A percentile compares a stretch with the other conserved stretches of the same genome.
Evolutionary conservation across 2,113 vertebrate genomes (phyloP).

Genomic region (Lonchura striata): DNA sequence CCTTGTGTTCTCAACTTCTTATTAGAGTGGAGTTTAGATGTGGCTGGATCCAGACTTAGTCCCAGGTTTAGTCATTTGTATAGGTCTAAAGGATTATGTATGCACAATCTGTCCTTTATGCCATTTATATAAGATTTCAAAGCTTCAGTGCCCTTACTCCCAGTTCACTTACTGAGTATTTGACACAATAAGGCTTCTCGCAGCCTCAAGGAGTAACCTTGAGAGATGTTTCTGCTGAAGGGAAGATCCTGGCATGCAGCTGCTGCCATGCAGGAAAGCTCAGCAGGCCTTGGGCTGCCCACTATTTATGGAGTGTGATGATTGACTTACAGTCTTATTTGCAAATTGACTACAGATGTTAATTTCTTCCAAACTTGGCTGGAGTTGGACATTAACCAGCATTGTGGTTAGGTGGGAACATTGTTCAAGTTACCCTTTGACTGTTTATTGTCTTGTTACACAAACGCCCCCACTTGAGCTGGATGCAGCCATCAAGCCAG

Average conservation of each 20-base stretch:
- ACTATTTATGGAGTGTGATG: not conserved
- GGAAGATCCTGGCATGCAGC: not conserved
- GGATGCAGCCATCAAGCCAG: not conserved
- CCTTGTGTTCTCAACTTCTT: not conserved
- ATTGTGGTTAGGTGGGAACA: not conserved
- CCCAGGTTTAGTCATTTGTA: not conserved
- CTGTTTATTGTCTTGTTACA: not conserved
- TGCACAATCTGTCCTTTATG: not conserved
- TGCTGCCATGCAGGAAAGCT: not conserved
- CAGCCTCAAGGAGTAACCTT: not conserved
- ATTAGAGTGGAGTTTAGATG: not conserved
- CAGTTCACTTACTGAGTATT: not conserved
- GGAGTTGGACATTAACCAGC: not conserved
- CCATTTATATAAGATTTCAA: not conserved
- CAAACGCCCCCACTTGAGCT: not conserved
- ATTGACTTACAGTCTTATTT: not conserved
- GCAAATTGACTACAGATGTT: not conserved
- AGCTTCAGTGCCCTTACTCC: not conserved
- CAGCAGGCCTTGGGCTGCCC: not conserved
- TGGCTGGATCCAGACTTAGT: accelerated
- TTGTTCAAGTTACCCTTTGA: not conserved
- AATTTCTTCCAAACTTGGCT: not conserved
- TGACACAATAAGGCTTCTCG: not conserved
- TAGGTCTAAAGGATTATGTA: not conserved
- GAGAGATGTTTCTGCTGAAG: not conserved